Percentiles rank a stretch among this genome's conserved stretches.
phyloP scores from a whole-genome alignment of 2,797 vertebrate genomes.

The Gallinago nigripennis region DNA sequence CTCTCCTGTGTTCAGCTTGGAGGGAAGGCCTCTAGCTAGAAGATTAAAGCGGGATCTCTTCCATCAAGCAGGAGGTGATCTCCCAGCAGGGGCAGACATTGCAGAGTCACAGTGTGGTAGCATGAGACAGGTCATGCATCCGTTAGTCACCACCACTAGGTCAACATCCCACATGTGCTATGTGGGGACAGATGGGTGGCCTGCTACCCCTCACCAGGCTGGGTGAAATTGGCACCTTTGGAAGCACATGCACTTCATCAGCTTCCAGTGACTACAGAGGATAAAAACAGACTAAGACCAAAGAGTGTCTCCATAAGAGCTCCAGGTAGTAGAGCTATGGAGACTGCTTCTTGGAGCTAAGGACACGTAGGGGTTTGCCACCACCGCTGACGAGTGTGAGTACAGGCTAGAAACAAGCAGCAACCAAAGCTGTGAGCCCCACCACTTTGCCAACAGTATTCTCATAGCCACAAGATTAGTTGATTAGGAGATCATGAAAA shows the following conservation, averaged over 20 bases:
- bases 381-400: accelerated
- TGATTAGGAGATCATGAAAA: not conserved
- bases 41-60: not conserved
- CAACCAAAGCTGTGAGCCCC: not conserved
- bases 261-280: not conserved
- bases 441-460: not conserved
- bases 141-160: not conserved
- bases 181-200: not conserved
- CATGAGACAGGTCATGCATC: not conserved
- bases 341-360: not conserved
- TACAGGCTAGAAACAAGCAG: not conserved
- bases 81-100: accelerated
- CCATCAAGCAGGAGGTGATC: not conserved
- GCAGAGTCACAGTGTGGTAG: not conserved
- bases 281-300: not conserved
- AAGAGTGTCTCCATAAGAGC: accelerated
- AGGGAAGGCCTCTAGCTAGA: not conserved
- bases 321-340: not conserved
- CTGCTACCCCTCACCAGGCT: not conserved
- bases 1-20: not conserved
- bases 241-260: not conserved
- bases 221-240: not conserved
- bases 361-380: not conserved
- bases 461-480: not conserved
- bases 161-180: not conserved